Percentiles rank a stretch among this genome's conserved stretches.
phyloP scores from a whole-genome alignment of 2,113 vertebrate species.

The Tautogolabrus adspersus region DNA sequence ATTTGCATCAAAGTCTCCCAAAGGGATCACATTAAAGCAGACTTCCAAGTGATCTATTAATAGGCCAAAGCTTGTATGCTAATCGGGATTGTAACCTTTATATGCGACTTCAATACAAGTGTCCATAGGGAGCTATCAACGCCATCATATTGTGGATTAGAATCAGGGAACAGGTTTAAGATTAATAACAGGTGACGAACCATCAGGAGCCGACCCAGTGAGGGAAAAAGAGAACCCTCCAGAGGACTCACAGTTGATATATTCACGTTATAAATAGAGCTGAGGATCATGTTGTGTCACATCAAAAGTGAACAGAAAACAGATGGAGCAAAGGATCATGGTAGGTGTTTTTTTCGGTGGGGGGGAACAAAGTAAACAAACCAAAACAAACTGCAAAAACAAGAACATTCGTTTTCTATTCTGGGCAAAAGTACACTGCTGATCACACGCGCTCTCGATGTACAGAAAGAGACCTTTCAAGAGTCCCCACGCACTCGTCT shows the following conservation, averaged over 20 bases:
- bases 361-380: slow-evolving; percentile 17
- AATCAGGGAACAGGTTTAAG: background rate
- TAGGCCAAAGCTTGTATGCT: background rate
- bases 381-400: slow-evolving; percentile 24
- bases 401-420: slow-evolving; percentile 10
- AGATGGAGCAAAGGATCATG: slow-evolving; percentile 47
- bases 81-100: background rate
- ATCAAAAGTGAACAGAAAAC: slow-evolving; percentile 18
- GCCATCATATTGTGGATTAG: background rate
- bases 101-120: background rate
- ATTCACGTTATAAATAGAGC: slow-evolving; percentile 18
- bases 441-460: slow-evolving; percentile 18
- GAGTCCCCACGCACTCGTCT: slow-evolving; percentile 17
- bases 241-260: slow-evolving; percentile 13
- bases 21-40: slow-evolving; percentile 6
- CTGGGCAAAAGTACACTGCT: slow-evolving; percentile 2
- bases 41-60: background rate
- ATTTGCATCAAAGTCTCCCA: slow-evolving; percentile 17
- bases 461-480: slow-evolving; percentile 32
- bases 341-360: background rate
- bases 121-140: background rate
- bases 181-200: background rate
- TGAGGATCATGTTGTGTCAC: slow-evolving; percentile 13
- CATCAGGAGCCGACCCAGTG: background rate
- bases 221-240: too few relatives aligned